Conservation (phyloP, 2,113 vertebrate species). For the Tinamus guttatus region DNA sequence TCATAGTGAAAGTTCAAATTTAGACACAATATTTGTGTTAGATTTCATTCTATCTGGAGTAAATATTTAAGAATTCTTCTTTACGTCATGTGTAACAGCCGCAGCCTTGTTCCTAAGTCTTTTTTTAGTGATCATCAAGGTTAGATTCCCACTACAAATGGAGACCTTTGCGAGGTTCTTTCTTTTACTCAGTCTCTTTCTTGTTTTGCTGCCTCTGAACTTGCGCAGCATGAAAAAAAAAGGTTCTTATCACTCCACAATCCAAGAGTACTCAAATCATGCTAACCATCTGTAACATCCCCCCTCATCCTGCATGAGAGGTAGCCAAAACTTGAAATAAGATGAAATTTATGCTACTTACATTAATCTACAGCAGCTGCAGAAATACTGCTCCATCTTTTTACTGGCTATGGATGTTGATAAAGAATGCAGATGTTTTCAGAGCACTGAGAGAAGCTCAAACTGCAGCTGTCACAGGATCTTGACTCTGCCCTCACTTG, state of each 20-base stretch:
- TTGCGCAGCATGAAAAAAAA: neutral
- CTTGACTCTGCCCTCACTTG: constrained; percentile 48
- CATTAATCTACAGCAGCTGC: constrained; percentile 47
- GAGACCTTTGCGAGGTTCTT: neutral
- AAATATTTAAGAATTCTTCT: neutral
- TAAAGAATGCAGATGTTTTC: constrained; percentile 69
- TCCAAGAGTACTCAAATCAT: neutral
- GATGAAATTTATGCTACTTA: constrained; percentile 8
- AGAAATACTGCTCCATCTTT: constrained; percentile 53
- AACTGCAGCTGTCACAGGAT: constrained; percentile 51
- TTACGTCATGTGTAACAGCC: neutral
- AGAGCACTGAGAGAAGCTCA: constrained; percentile 62
- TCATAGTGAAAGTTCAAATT: neutral
- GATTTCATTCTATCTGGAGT: constrained; percentile 20
- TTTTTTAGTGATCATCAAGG: neutral
- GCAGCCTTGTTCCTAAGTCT: neutral
- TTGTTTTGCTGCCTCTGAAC: neutral
- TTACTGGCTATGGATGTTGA: constrained; percentile 37
- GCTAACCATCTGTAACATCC: neutral
- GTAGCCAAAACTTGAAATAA: constrained; percentile 39
- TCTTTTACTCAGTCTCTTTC: neutral
- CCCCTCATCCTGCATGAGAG: neutral
- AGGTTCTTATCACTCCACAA: neutral
- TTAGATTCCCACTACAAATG: neutral
- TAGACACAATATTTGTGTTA: neutral